Evolutionary conservation across 2,113 vertebrate genomes (phyloP), one percentile per base, ranked within the genome.

Genomic region (Gambusia holbrooki): DNA sequence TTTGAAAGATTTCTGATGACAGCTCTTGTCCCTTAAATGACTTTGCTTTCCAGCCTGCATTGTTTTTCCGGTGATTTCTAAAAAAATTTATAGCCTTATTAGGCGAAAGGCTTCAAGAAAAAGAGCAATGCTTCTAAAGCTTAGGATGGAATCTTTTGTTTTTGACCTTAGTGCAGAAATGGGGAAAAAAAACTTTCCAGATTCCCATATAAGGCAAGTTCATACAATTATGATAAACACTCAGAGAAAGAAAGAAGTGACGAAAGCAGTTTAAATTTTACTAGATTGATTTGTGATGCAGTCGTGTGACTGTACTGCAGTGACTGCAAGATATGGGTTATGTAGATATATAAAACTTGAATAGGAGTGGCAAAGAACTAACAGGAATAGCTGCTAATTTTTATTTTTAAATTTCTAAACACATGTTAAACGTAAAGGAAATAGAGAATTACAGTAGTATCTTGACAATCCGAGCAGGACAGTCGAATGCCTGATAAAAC

Each of bases 11-110:
- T 45, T 45, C 32, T 32, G 37, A 42, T 42, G 37, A 67, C 65
- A 67, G 65, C 65, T 45, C n/a, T 22, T 66, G 64, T 6, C 37
- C 64, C 64, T 5, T 67, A 45, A 42, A 67, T 45, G 65, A 66
- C 22, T 66, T 58, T 6, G 25, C 35, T 66, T 27, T 66, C 27
- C 12, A 40, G 5, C 14, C 35, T 42, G 12, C 35, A 4, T 42
- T 14, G 4, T 58, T 54, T n/a, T 54, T 54, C 19, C 25, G 6
- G 22, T 54, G 3, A 3, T 25, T n/a, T 54, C 0, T 33, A 9
- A 8, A 8, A 5, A 6, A 5, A 42, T 40, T 13, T 14, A 66
- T n/a, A 9, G 25, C 37, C 25, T 8, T n/a, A 42, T 67, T 29
- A n/a, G 28, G 27, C 19, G 37, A n/a, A 67, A 35, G 65, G 37